Base-by-base conservation (phyloP, 2,888 invertebrate genomes). In the Cryptocheilus praepositus region DNA sequence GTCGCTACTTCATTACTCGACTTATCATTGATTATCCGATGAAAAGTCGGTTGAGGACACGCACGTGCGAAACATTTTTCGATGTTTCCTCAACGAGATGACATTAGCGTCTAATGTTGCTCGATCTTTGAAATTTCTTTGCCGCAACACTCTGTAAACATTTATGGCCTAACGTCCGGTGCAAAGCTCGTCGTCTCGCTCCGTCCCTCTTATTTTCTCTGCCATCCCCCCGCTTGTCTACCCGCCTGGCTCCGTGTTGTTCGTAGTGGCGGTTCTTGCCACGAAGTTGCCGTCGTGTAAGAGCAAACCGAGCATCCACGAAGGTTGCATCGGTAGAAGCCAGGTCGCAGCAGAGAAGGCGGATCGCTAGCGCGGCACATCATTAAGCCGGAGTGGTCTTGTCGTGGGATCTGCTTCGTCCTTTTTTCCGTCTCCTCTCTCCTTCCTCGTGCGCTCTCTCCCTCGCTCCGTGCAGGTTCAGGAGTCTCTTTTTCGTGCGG, bases 321-420 rank as follows among this genome's bases (percentile, higher is more conserved):
- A 79, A 70, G 69, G 70, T 66, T 67, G 73, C 59, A 66, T 66
- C 73, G 66, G 62, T 19, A 45, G 64, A 61, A 71, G 61, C 65
- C 55, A 49, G 49, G n/a, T 18, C 49, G 49, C 49, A 16, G 46
- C 3, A 49, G 63, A 56, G 57, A 67, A 66, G 70, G 64, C 70
- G 73, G 75, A 79, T 79, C 79, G 76, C 77, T 79, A 74, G 78
- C 80, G 76, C 79, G 82, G 82, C 84, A 83, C 86, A 86, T 87
- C 86, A 85, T 87, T 86, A 86, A 85, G 83, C 83, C 81, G 65
- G 77, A 84, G 83, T 79, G 84, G 82, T 77, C 84, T 80, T 83
- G 87, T 86, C 82, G 82, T 78, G 72, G 74, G 64, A 70, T 76
- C 69, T 61, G 68, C 73, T 74, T 71, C 60, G 60, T 70, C 73